A percentile compares a stretch with the other conserved stretches of the same genome.
Conservation (phyloP, 2,888 invertebrate genomes). For the Troides oblongomaculatus region DNA sequence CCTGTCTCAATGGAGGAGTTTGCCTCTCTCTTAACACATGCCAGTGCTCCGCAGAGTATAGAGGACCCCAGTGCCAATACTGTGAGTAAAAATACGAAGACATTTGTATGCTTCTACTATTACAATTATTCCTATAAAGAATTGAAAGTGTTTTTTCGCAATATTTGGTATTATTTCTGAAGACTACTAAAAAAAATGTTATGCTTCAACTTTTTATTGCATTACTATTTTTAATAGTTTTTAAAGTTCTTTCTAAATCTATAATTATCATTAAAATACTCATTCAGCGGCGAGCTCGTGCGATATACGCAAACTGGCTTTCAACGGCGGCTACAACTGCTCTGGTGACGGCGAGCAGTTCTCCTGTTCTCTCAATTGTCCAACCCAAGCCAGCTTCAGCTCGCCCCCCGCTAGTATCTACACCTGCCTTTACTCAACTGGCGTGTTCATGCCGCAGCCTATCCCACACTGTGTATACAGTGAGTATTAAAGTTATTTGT, state of each 20-base stretch:
- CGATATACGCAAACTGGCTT: constrained; percentile 81
- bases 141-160: too few species aligned
- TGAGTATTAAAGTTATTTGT: constrained; percentile 48
- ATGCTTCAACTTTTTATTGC: too few species aligned
- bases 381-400: constrained; percentile 82
- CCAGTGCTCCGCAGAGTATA: constrained; percentile 85
- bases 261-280: background rate
- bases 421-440: constrained; percentile 83
- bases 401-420: constrained; percentile 81
- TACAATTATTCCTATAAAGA: too few species aligned
- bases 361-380: constrained; percentile 84
- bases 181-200: too few species aligned
- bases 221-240: too few species aligned
- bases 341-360: constrained; percentile 80
- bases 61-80: constrained; percentile 87
- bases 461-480: constrained; percentile 87
- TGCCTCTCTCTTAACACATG: constrained; percentile 89
- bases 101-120: too few species aligned
- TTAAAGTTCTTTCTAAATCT: too few species aligned
- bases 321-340: constrained; percentile 89
- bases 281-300: constrained; percentile 80
- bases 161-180: too few species aligned
- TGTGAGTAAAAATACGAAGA: constrained; percentile 46
- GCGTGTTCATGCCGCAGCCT: constrained; percentile 83
- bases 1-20: constrained; percentile 90